A percentile compares a stretch with the other conserved stretches of the same genome.
Evolutionary conservation across 2,797 vertebrate genomes (phyloP).

Genomic region (Cuniculus paca): DNA sequence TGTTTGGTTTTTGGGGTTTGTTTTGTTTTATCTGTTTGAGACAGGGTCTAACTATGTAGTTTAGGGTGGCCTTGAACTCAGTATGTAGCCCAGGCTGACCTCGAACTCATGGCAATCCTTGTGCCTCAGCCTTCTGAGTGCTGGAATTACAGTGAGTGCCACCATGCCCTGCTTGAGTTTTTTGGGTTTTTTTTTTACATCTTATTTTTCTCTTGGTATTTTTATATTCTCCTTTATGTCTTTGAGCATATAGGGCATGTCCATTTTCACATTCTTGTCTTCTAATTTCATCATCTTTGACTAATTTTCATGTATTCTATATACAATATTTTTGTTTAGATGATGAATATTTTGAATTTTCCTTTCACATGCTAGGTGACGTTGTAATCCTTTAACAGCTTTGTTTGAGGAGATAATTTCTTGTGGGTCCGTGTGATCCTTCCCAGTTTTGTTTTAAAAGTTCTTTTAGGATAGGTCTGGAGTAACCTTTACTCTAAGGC

Average conservation of each 20-base stretch:
- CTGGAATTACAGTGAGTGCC: neutral
- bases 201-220: neutral
- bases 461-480: neutral
- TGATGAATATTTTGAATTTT: neutral
- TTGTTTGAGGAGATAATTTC: conserved; percentile 30
- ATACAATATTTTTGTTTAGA: neutral
- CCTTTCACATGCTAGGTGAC: neutral
- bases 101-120: neutral
- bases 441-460: conserved; percentile 5
- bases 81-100: neutral
- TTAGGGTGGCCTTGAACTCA: neutral
- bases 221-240: neutral
- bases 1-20: neutral
- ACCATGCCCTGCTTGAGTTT: neutral
- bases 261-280: neutral
- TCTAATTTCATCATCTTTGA: neutral
- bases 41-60: neutral
- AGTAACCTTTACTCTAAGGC: neutral
- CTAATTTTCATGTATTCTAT: neutral
- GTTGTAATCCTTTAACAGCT: neutral
- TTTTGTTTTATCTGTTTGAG: neutral
- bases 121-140: neutral
- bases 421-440: neutral
- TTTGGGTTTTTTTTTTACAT: neutral
- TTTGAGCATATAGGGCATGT: neutral